phyloP scores from a whole-genome alignment of 2,113 vertebrate species.

The Clupea harengus region DNA sequence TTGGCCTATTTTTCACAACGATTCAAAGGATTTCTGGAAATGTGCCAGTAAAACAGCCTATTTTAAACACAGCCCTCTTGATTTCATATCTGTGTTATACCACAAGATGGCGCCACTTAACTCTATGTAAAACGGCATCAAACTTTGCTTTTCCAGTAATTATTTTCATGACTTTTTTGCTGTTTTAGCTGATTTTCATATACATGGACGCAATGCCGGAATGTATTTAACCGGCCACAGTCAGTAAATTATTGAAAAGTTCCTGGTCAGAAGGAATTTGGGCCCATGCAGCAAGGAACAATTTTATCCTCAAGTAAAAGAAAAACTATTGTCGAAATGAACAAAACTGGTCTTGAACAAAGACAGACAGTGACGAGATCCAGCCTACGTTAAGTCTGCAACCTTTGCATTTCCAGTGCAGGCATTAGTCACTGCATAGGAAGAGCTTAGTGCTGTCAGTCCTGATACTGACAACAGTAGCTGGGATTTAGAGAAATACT shows the following conservation, averaged over 20 bases:
- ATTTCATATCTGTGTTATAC: background rate
- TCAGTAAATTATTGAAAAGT: too few relatives aligned
- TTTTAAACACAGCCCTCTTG: too few relatives aligned
- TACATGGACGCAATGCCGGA: too few relatives aligned
- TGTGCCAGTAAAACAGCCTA: too few relatives aligned
- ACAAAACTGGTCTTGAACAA: background rate
- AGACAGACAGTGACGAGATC: background rate
- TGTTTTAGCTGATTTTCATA: too few relatives aligned
- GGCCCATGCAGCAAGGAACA: background rate
- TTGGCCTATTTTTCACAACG: too few relatives aligned
- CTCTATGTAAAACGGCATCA: background rate
- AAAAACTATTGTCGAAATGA: background rate
- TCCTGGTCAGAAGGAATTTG: background rate
- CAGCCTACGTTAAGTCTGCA: conserved; percentile 50
- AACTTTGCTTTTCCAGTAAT: background rate
- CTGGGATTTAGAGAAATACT: conserved; percentile 58
- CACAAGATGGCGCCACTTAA: background rate
- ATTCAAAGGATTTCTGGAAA: too few relatives aligned
- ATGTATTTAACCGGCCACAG: too few relatives aligned
- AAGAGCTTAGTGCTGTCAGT: conserved; percentile 60
- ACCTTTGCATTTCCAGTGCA: conserved; percentile 57
- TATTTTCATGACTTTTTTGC: too few relatives aligned
- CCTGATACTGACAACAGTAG: conserved; percentile 57
- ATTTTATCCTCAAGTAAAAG: background rate
- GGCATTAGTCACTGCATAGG: conserved; percentile 46